Conservation (phyloP, 2,888 invertebrate species). For the Dolichomitus sp. region DNA sequence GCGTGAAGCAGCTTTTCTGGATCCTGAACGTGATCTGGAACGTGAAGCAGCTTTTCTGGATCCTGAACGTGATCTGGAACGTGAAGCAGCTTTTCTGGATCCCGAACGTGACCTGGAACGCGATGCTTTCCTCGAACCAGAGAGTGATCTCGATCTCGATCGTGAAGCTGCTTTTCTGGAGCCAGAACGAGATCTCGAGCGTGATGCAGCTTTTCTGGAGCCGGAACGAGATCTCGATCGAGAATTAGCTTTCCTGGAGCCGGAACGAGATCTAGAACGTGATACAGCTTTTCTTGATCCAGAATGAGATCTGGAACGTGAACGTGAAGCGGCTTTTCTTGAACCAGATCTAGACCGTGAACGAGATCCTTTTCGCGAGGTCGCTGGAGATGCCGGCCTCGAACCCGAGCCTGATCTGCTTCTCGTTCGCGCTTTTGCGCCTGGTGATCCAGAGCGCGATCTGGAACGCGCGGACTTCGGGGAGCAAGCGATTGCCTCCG, state of each 20-base stretch:
- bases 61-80: conserved; percentile 72
- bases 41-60: conserved; percentile 67
- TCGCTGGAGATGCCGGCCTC: conserved; percentile 79
- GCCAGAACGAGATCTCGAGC: conserved; percentile 67
- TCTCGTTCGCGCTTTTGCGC: conserved; percentile 75
- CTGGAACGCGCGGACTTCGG: conserved; percentile 68
- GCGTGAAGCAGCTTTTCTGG: conserved; percentile 70
- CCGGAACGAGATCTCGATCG: conserved; percentile 73
- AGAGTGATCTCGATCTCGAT: conserved; percentile 74
- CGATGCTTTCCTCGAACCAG: conserved; percentile 72
- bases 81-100: conserved; percentile 60
- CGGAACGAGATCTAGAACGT: conserved; percentile 53
- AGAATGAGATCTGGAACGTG: conserved; percentile 60
- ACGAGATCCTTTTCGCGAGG: conserved; percentile 72
- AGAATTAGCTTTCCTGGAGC: conserved; percentile 66
- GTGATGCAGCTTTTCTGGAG: conserved; percentile 71
- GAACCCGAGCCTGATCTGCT: conserved; percentile 78
- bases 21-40: conserved; percentile 73
- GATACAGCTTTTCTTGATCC: conserved; percentile 74
- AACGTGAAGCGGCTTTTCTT: conserved; percentile 65
- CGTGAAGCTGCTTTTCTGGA: conserved; percentile 74
- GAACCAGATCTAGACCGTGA: conserved; percentile 73
- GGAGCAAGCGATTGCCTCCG: conserved; percentile 4
- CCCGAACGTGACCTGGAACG: conserved; percentile 70
- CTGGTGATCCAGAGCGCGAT: conserved; percentile 68